A percentile compares a stretch with the other conserved stretches of the same genome.
These are phyloP conservation scores for Cerastis rubricosa DNA, from an alignment of 2,888 invertebrate species.

Conservation along the genomic window DNA sequence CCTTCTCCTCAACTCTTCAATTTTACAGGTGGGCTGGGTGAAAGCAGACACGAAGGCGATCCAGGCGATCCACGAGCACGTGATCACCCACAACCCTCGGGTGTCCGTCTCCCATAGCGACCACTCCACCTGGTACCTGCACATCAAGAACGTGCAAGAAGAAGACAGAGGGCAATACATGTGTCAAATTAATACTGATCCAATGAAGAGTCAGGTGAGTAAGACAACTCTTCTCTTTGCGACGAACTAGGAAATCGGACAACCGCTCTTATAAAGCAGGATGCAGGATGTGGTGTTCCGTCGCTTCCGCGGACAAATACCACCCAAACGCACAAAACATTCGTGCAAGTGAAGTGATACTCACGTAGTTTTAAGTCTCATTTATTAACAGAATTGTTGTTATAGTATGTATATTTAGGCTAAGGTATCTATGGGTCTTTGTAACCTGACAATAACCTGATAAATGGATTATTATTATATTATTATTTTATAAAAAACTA, in stretches of 20 bases:
- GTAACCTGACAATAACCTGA: too few relatives aligned
- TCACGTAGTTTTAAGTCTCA: too few relatives aligned
- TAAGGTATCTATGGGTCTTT: too few relatives aligned
- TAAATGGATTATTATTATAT: too few relatives aligned
- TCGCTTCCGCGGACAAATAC: too few relatives aligned
- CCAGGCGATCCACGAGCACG: slow-evolving; percentile 96
- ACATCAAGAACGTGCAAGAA: slow-evolving; percentile 94
- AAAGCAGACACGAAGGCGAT: slow-evolving; percentile 96
- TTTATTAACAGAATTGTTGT: too few relatives aligned
- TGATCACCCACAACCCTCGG: slow-evolving; percentile 96
- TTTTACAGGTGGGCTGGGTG: slow-evolving; percentile 95
- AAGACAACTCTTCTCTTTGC: neutral
- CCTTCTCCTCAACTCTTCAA: slow-evolving; percentile 18
- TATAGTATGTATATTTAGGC: too few relatives aligned
- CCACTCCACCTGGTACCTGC: slow-evolving; percentile 95
- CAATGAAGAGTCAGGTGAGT: slow-evolving; percentile 96
- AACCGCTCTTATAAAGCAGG: too few relatives aligned
- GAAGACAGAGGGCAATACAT: slow-evolving; percentile 96
- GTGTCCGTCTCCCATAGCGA: slow-evolving; percentile 95
- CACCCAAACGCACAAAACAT: too few relatives aligned
- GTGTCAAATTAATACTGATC: slow-evolving; percentile 97
- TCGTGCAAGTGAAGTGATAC: too few relatives aligned
- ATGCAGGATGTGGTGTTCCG: too few relatives aligned
- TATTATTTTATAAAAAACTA: too few relatives aligned
- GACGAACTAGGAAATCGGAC: neutral